A percentile compares a stretch with the other conserved stretches of the same genome.
These are phyloP conservation scores for Columba livia DNA, from an alignment of 2,113 vertebrate genomes.

Conservation along the genomic window DNA sequence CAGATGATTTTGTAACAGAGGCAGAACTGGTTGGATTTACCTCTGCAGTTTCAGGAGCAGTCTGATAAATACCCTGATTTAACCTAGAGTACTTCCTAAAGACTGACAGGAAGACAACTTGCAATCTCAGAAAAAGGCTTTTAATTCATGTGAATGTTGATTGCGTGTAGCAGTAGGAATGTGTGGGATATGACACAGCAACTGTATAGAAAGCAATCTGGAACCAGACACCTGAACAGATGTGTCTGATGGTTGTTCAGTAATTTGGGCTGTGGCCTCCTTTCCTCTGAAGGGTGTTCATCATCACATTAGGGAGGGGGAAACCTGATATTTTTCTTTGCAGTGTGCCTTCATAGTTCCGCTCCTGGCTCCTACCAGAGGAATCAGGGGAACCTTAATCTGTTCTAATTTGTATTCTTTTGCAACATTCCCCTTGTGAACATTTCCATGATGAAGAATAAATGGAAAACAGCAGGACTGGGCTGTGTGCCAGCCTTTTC, in stretches of 20 bases:
- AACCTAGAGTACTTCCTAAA: not conserved
- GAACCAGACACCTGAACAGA: not conserved
- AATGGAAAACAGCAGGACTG: not conserved
- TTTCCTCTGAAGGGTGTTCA: not conserved
- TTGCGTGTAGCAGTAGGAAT: not conserved
- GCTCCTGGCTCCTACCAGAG: not conserved
- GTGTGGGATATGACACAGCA: accelerated
- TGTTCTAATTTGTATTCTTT: not conserved
- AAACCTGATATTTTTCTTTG: not conserved
- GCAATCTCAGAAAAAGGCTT: not conserved
- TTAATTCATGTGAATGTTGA: not conserved
- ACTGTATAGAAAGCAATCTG: not conserved
- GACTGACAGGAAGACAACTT: not conserved
- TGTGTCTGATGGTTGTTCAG: not conserved
- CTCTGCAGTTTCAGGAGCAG: not conserved
- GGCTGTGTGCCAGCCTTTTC: not conserved
- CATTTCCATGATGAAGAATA: not conserved
- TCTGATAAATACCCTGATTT: not conserved
- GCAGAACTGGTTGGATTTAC: not conserved
- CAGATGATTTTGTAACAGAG: not conserved
- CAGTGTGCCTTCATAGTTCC: not conserved
- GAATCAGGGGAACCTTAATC: not conserved
- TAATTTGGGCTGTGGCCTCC: not conserved
- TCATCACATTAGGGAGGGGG: not conserved
- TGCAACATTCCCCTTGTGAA: not conserved